These are phyloP conservation scores for Epirrita christyi DNA, from an alignment of 2,888 invertebrate species.

Conservation along the genomic window DNA sequence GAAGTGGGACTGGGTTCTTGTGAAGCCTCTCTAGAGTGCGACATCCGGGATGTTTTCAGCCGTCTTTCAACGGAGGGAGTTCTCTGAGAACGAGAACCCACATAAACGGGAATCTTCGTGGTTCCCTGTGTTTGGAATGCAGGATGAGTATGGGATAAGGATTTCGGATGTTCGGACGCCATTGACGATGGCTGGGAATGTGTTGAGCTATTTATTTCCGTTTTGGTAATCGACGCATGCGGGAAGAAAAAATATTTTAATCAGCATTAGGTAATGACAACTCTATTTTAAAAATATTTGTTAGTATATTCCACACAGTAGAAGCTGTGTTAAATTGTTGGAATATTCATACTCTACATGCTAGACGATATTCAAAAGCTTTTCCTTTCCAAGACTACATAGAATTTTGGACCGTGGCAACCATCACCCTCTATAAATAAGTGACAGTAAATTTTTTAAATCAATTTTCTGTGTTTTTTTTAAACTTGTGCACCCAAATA, in stretches of 20 bases:
- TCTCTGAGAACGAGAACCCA: constrained; percentile 86
- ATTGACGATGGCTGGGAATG: constrained; percentile 84
- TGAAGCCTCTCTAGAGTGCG: constrained; percentile 71
- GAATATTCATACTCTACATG: constrained; percentile 48
- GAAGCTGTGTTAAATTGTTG: constrained; percentile 46
- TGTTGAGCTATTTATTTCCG: constrained; percentile 76
- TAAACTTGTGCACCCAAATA: constrained; percentile 53
- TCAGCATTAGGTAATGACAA: constrained; percentile 37
- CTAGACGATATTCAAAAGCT: constrained; percentile 31
- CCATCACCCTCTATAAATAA: constrained; percentile 32
- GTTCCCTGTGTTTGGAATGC: constrained; percentile 86
- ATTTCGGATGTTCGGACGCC: constrained; percentile 78
- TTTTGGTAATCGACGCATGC: constrained; percentile 75
- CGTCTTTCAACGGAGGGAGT: constrained; percentile 78
- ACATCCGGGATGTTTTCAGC: constrained; percentile 61
- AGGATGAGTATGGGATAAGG: constrained; percentile 80
- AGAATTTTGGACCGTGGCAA: constrained; percentile 31
- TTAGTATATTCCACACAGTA: constrained; percentile 56
- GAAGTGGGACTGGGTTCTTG: constrained; percentile 79
- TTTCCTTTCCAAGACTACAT: not conserved
- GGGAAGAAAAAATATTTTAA: constrained; percentile 67
- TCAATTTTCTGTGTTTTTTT: constrained; percentile 39
- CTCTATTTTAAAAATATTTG: constrained; percentile 30
- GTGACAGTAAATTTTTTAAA: constrained; percentile 29
- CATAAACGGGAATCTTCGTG: constrained; percentile 90